Conservation (phyloP, 2,888 invertebrate species). For the Oligia strigilis region DNA sequence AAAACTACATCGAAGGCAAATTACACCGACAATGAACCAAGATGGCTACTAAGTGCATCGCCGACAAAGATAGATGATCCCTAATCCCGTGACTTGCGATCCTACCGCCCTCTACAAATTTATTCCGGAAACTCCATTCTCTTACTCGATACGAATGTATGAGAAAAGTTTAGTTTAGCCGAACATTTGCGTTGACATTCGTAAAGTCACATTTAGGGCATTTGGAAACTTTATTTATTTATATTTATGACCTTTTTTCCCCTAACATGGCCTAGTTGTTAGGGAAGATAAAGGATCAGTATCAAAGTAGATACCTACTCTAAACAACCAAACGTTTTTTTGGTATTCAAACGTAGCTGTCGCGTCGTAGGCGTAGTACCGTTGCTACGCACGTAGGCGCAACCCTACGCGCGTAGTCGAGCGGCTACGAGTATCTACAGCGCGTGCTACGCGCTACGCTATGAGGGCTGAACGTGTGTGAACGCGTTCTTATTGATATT, state of each 20-base stretch:
- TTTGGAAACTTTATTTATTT: constrained; percentile 49
- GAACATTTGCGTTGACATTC: constrained; percentile 40
- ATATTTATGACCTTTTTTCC: constrained; percentile 33
- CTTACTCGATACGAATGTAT: constrained; percentile 52
- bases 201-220: constrained; percentile 38
- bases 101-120: constrained; percentile 50
- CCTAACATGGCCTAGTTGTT: constrained; percentile 10
- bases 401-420: constrained; percentile 11
- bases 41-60: constrained; percentile 59
- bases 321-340: too few relatives aligned
- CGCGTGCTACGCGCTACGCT: constrained; percentile 3
- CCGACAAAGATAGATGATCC: constrained; percentile 59
- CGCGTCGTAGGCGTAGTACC: constrained; percentile 15
- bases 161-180: constrained; percentile 43
- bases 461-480: too few relatives aligned
- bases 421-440: not conserved
- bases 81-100: constrained; percentile 57
- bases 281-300: constrained; percentile 10
- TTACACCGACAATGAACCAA: constrained; percentile 51
- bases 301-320: constrained; percentile 1
- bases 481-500: not conserved
- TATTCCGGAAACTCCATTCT: constrained; percentile 49
- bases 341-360: too few relatives aligned
- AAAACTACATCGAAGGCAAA: constrained; percentile 48
- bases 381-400: constrained; percentile 36